A percentile compares a stretch with the other conserved stretches of the same genome.
These are phyloP conservation scores for Automeris io DNA, from an alignment of 2,888 invertebrate genomes.

Conservation along the genomic window DNA sequence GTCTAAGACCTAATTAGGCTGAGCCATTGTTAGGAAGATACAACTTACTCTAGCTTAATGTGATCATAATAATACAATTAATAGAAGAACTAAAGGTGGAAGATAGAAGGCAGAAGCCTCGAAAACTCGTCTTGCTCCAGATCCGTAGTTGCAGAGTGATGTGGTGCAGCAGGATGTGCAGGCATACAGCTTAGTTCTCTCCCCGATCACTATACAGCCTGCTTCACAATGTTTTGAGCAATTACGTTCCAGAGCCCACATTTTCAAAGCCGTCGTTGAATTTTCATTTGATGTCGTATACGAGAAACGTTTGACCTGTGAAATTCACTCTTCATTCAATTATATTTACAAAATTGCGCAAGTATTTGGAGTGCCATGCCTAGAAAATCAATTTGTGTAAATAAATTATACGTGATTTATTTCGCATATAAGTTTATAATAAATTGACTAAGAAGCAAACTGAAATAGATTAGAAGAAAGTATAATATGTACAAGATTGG, in stretches of 20 bases:
- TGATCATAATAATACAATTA: slow-evolving; percentile 4
- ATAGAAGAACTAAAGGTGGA: background rate
- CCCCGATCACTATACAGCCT: slow-evolving; percentile 92
- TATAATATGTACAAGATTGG: too few species aligned
- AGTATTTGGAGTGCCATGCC: too few species aligned
- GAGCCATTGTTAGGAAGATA: background rate
- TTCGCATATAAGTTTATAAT: too few species aligned
- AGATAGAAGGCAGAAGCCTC: background rate
- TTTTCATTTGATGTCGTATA: slow-evolving; percentile 91
- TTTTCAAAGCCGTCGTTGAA: slow-evolving; percentile 80
- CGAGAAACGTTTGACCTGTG: slow-evolving; percentile 87
- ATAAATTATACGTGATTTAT: too few species aligned
- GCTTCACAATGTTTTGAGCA: slow-evolving; percentile 90
- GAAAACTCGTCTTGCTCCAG: slow-evolving; percentile 39
- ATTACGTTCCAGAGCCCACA: slow-evolving; percentile 90
- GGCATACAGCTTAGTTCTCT: slow-evolving; percentile 90
- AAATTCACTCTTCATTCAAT: background rate
- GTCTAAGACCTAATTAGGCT: too few species aligned
- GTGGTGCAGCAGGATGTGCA: slow-evolving; percentile 91
- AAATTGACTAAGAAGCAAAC: too few species aligned
- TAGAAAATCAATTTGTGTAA: too few species aligned
- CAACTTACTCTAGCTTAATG: background rate
- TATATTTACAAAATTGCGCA: background rate
- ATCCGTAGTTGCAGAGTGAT: slow-evolving; percentile 87
- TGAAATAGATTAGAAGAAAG: too few species aligned